phyloP scores from a whole-genome alignment of 2,888 invertebrate species.

The Acrocera orbiculus region DNA sequence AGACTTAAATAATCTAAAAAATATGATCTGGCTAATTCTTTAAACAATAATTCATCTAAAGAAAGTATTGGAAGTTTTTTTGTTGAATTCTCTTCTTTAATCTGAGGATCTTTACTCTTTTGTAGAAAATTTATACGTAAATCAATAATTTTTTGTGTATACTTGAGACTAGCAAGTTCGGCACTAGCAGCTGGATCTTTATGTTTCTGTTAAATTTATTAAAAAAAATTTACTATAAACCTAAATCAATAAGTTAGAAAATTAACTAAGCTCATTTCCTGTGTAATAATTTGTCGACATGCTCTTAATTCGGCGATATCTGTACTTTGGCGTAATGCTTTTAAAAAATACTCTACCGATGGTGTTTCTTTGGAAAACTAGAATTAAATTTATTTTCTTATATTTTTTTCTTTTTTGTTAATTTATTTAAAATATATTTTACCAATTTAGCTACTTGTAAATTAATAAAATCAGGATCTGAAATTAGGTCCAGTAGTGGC shows the following conservation, averaged over 20 bases:
- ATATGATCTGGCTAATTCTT: conserved; percentile 15
- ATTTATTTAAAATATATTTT: neutral
- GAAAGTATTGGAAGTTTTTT: conserved; percentile 13
- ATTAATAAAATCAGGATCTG: conserved; percentile 16
- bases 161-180: conserved; percentile 14
- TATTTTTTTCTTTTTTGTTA: no score
- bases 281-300: conserved; percentile 14
- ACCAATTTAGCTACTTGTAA: conserved; percentile 14
- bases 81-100: neutral
- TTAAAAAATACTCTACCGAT: conserved; percentile 14
- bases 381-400: no score
- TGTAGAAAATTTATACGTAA: conserved; percentile 14
- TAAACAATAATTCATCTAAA: conserved; percentile 15
- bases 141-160: conserved; percentile 16
- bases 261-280: conserved; percentile 15
- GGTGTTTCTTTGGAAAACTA: conserved; percentile 15
- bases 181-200: conserved; percentile 11
- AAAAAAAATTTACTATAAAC: neutral
- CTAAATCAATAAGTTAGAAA: no score
- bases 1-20: conserved; percentile 16
- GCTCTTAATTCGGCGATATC: conserved; percentile 14
- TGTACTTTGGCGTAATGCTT: conserved; percentile 13
- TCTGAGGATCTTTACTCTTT: conserved; percentile 9
- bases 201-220: conserved; percentile 10
- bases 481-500: conserved; percentile 12